Evolutionary conservation across 1,140 invertebrate species (phyloP).

Genomic region (Ceratina calcarata): DNA sequence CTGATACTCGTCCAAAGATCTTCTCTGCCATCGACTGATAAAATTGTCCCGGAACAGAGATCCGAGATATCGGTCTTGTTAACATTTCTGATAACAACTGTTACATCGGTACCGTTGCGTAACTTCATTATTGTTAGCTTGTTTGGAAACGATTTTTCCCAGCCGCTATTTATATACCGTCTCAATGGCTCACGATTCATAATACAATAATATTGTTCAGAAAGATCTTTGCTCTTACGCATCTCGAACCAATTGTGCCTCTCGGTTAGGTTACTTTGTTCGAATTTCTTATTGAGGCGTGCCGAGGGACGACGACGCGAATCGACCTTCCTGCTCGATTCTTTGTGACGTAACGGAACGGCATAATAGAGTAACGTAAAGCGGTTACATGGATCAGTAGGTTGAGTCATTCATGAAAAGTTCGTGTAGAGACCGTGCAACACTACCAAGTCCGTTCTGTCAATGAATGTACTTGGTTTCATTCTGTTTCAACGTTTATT

Average conservation of each 20-base stretch:
- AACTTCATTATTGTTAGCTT: conserved; percentile 18
- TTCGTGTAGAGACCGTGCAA: not conserved
- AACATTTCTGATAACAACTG: conserved; percentile 36
- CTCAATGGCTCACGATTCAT: too few species aligned
- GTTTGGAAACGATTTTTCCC: not conserved
- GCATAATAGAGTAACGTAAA: not conserved
- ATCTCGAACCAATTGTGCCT: not conserved
- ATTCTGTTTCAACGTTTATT: not conserved
- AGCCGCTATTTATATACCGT: not conserved
- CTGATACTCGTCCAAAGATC: not conserved
- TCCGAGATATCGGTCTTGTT: conserved; percentile 31
- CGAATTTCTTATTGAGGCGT: not conserved
- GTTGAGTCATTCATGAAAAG: conserved; percentile 30
- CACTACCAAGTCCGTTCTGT: not conserved
- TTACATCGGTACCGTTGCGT: conserved; percentile 17
- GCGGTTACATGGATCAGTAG: conserved; percentile 12
- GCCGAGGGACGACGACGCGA: not conserved
- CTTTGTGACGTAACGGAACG: conserved; percentile 6
- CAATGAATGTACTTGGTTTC: not conserved
- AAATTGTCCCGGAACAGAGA: not conserved
- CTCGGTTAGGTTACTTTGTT: too few species aligned
- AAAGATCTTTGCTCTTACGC: not conserved
- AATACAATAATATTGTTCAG: not conserved
- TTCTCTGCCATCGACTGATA: not conserved
- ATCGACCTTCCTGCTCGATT: conserved; percentile 18